Conservation (phyloP, 2,888 invertebrate genomes). For the Ctena decussata region DNA sequence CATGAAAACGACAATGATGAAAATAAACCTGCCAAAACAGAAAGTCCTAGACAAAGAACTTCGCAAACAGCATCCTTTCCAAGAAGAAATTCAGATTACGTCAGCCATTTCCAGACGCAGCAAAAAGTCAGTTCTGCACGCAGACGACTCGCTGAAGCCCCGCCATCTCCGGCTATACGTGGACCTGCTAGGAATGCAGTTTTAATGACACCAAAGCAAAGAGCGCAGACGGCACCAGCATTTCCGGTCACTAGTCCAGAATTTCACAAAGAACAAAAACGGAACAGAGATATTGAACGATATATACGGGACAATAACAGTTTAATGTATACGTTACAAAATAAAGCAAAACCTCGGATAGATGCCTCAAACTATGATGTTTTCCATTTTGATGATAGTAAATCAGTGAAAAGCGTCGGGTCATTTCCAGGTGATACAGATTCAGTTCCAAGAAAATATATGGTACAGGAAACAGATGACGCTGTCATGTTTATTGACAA, state of each 20-base stretch:
- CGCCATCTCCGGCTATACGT: conserved; percentile 35
- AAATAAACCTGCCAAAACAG: background rate
- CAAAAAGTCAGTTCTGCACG: conserved; percentile 73
- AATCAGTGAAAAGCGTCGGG: conserved; percentile 38
- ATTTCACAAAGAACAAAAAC: conserved; percentile 17
- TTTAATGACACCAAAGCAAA: conserved; percentile 26
- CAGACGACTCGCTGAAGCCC: conserved; percentile 63
- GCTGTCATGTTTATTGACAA: conserved; percentile 73
- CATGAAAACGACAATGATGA: background rate
- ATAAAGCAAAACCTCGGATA: conserved; percentile 5
- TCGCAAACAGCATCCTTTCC: conserved; percentile 55
- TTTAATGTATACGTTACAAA: background rate
- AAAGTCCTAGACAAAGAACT: background rate
- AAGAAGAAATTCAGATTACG: conserved; percentile 72
- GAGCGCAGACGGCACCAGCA: conserved; percentile 62
- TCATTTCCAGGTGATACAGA: conserved; percentile 29
- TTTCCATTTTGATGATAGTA: conserved; percentile 62
- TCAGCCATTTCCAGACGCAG: conserved; percentile 73
- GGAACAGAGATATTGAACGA: background rate
- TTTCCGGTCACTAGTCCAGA: conserved; percentile 66
- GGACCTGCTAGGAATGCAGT: conserved; percentile 6
- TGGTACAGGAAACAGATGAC: conserved; percentile 63
- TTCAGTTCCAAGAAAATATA: conserved; percentile 59
- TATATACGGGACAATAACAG: background rate
- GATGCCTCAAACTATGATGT: conserved; percentile 49